A percentile compares a stretch with the other conserved stretches of the same genome.
Evolutionary conservation across 2,888 invertebrate species (phyloP).

Genomic region (Parnassius glacialis): DNA sequence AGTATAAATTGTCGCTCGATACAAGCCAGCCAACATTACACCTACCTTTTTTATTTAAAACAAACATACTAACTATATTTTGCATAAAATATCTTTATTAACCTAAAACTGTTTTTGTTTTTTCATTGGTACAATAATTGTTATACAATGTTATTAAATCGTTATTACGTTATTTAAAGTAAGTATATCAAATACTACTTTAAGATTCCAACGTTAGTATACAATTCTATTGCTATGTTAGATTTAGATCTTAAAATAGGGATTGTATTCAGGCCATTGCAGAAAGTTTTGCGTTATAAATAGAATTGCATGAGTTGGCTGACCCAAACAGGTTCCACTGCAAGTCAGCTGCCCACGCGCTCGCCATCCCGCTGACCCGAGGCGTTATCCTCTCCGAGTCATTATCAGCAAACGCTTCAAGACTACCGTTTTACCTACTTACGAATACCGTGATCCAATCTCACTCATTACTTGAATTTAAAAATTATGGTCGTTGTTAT

Average conservation of each 20-base stretch:
- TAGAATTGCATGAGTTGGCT: constrained; percentile 70
- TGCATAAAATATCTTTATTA: too few species aligned
- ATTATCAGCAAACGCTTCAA: constrained; percentile 40
- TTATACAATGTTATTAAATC: too few species aligned
- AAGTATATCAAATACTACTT: too few species aligned
- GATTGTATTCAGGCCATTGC: constrained; percentile 50
- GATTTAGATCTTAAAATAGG: constrained; percentile 36
- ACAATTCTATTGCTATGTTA: constrained; percentile 11
- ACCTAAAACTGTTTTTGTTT: too few species aligned
- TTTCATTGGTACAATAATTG: too few species aligned
- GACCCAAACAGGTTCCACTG: constrained; percentile 74
- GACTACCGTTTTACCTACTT: constrained; percentile 29
- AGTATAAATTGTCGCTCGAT: constrained; percentile 30
- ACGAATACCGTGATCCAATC: background rate
- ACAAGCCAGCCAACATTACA: too few species aligned
- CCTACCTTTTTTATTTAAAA: too few species aligned
- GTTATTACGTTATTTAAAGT: too few species aligned
- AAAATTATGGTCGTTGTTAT: too few species aligned
- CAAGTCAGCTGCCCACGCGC: constrained; percentile 63
- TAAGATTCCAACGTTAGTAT: too few species aligned
- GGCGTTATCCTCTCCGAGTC: constrained; percentile 55
- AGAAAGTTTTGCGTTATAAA: constrained; percentile 64
- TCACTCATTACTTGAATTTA: background rate
- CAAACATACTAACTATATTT: too few species aligned
- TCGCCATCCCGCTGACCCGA: constrained; percentile 58